Evolutionary conservation across 2,888 invertebrate species (phyloP).

Genomic region (Torymus auratus): DNA sequence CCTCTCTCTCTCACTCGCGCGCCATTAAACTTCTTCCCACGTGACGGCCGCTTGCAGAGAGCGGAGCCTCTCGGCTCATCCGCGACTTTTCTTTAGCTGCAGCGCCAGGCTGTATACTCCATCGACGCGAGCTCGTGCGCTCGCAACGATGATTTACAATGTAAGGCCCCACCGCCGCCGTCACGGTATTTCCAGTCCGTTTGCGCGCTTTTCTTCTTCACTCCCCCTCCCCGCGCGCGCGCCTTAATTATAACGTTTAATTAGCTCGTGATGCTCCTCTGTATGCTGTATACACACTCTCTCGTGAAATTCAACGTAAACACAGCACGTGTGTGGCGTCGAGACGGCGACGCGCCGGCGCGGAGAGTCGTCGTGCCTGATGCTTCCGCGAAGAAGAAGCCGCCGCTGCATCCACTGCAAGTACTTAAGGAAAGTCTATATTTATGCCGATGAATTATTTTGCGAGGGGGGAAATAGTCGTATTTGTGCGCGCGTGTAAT

Average conservation of each 20-base stretch:
- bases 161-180: slow-evolving; percentile 25
- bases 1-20: slow-evolving; percentile 33
- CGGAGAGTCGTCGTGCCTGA: background rate
- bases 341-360: background rate
- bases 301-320: slow-evolving; percentile 4
- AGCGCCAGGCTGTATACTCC: background rate
- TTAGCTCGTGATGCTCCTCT: slow-evolving; percentile 29
- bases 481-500: background rate
- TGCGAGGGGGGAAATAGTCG: background rate
- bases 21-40: slow-evolving; percentile 58
- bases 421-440: background rate
- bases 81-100: slow-evolving; percentile 49
- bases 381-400: slow-evolving; percentile 7
- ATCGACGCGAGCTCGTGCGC: slow-evolving; percentile 34
- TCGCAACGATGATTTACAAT: slow-evolving; percentile 52
- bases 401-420: background rate
- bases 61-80: slow-evolving; percentile 16
- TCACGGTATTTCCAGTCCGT: slow-evolving; percentile 44
- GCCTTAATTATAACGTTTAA: slow-evolving; percentile 57
- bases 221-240: background rate
- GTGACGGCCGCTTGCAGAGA: slow-evolving; percentile 35
- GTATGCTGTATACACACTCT: too few relatives aligned
- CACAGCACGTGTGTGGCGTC: background rate
- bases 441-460: slow-evolving; percentile 19
- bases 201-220: slow-evolving; percentile 44